A percentile compares a stretch with the other conserved stretches of the same genome.
These are phyloP conservation scores for Ridgeia piscesae DNA, from an alignment of 1,140 invertebrate genomes.

Conservation along the genomic window DNA sequence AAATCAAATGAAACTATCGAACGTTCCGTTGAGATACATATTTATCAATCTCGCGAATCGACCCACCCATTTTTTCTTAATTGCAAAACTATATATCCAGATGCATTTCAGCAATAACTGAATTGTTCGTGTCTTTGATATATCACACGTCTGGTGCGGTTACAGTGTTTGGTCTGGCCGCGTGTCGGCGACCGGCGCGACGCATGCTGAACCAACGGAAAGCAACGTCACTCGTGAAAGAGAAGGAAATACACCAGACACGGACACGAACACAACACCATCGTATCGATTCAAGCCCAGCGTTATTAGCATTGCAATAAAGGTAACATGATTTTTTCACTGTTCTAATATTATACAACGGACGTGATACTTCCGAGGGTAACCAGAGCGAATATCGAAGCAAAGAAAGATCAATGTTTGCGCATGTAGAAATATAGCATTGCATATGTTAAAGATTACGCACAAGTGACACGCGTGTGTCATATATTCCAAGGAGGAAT, in stretches of 20 bases:
- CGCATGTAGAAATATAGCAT: too few relatives aligned
- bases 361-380: neutral
- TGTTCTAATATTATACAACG: neutral
- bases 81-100: too few relatives aligned
- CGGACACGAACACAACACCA: neutral
- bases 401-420: neutral
- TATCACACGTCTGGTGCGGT: neutral
- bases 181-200: neutral
- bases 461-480: too few relatives aligned
- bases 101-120: too few relatives aligned
- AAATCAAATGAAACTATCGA: too few relatives aligned
- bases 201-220: neutral
- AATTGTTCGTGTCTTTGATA: neutral
- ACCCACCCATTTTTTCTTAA: too few relatives aligned
- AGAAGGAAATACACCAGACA: neutral
- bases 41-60: too few relatives aligned
- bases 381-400: neutral
- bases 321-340: neutral
- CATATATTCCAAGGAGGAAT: too few relatives aligned
- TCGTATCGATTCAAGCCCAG: neutral
- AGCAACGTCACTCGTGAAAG: neutral
- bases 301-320: neutral
- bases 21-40: too few relatives aligned
- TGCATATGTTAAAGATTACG: too few relatives aligned
- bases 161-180: neutral